A percentile compares a stretch with the other conserved stretches of the same genome.
phyloP scores from a whole-genome alignment of 2,888 invertebrate genomes.

The Holacanthella duospinosa region DNA sequence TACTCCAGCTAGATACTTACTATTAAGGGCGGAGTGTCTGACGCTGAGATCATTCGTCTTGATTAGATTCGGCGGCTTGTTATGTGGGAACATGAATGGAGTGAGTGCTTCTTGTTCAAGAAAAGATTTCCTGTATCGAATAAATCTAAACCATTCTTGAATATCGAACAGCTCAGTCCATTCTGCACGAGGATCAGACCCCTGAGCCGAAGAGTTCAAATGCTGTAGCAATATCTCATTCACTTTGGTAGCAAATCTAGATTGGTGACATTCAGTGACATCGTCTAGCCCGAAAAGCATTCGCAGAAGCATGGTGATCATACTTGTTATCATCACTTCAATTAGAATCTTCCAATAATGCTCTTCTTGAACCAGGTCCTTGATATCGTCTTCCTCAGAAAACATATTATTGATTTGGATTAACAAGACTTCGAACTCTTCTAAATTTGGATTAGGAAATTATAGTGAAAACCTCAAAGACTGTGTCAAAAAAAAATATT shows the following conservation, averaged over 20 bases:
- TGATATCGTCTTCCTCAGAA: slow-evolving; percentile 14
- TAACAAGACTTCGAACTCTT: slow-evolving; percentile 27
- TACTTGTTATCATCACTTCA: slow-evolving; percentile 21
- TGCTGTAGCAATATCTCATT: slow-evolving; percentile 15
- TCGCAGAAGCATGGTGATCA: slow-evolving; percentile 20
- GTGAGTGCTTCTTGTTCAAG: slow-evolving; percentile 15
- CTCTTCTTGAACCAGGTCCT: neutral
- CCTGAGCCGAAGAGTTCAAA: slow-evolving; percentile 3
- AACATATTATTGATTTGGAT: slow-evolving; percentile 18
- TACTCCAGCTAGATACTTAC: too few species aligned
- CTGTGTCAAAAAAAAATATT: neutral
- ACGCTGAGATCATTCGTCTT: slow-evolving; percentile 13
- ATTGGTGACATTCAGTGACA: slow-evolving; percentile 30
- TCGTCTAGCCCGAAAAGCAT: slow-evolving; percentile 35
- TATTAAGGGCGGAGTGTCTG: neutral
- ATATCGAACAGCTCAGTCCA: slow-evolving; percentile 26
- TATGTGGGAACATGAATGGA: slow-evolving; percentile 15
- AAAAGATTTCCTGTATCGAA: slow-evolving; percentile 16
- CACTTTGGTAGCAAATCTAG: slow-evolving; percentile 27
- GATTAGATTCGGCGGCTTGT: slow-evolving; percentile 8
- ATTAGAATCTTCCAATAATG: slow-evolving; percentile 10
- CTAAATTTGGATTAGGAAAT: slow-evolving; percentile 15
- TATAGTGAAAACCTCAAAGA: neutral
- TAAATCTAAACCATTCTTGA: slow-evolving; percentile 30
- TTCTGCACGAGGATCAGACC: slow-evolving; percentile 1